Percentiles rank a stretch among this genome's conserved stretches.
Evolutionary conservation across 2,888 invertebrate genomes (phyloP).

Genomic region (Dicranocentrus wangi): DNA sequence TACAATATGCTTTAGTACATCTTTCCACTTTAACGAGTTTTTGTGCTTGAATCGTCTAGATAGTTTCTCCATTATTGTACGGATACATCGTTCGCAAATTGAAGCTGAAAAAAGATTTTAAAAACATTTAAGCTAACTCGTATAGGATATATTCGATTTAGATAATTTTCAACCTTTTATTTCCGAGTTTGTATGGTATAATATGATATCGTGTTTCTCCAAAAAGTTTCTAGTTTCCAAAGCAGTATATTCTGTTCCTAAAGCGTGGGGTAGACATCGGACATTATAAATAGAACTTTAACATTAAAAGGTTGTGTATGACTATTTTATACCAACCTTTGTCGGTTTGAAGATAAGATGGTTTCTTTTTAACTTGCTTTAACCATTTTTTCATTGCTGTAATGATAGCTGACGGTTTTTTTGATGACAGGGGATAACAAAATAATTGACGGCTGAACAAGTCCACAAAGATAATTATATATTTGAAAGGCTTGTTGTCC

Average conservation of each 20-base stretch:
- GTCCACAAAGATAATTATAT: slow-evolving; percentile 26
- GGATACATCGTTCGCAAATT: slow-evolving; percentile 4
- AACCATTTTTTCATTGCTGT: slow-evolving; percentile 11
- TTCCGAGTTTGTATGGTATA: slow-evolving; percentile 24
- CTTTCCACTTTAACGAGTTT: slow-evolving; percentile 22
- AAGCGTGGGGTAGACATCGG: neutral
- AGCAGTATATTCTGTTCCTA: slow-evolving; percentile 27
- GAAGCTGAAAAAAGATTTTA: neutral
- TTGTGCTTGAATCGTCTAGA: neutral
- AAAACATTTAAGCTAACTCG: neutral
- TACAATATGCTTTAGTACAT: neutral
- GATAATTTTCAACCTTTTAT: slow-evolving; percentile 7
- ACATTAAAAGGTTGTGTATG: neutral
- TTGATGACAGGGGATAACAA: neutral
- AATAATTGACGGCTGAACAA: slow-evolving; percentile 17
- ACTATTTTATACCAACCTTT: neutral
- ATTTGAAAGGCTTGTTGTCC: slow-evolving; percentile 22
- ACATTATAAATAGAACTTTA: too few species aligned
- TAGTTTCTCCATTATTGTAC: neutral
- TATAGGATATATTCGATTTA: neutral
- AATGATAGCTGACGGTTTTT: slow-evolving; percentile 15
- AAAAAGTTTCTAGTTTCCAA: neutral
- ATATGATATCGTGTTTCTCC: slow-evolving; percentile 12
- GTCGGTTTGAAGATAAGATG: slow-evolving; percentile 19
- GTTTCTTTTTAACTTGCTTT: neutral